Conservation (phyloP, 2,113 vertebrate genomes). For the Lutjanus erythropterus region DNA sequence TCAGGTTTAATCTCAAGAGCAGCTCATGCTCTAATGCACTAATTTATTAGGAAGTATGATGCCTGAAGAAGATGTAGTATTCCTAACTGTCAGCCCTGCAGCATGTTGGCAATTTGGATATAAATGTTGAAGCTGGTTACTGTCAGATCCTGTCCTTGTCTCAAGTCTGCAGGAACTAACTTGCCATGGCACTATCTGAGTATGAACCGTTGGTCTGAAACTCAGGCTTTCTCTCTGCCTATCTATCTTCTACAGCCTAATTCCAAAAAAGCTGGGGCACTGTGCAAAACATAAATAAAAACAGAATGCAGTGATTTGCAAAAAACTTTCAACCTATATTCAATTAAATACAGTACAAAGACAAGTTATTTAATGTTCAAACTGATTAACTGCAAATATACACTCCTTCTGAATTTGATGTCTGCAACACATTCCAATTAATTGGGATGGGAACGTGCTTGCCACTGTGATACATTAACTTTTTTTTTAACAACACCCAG, state of each 20-base stretch:
- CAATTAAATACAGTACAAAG: no score
- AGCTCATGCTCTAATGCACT: conserved; percentile 29
- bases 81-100: conserved; percentile 25
- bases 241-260: not conserved
- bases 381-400: no score
- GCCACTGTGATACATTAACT: no score
- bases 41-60: conserved; percentile 20
- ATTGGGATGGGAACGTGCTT: no score
- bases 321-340: no score
- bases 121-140: conserved; percentile 38
- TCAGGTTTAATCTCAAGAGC: conserved; percentile 30
- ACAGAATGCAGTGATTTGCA: no score
- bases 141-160: conserved; percentile 37
- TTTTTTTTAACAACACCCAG: no score
- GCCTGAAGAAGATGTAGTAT: conserved; percentile 35
- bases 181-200: conserved; percentile 11
- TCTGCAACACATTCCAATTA: no score
- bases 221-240: not conserved
- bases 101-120: conserved; percentile 26
- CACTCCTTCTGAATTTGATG: no score
- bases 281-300: no score
- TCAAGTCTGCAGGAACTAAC: conserved; percentile 12
- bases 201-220: not conserved
- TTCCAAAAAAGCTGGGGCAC: no score
- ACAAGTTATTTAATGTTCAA: no score